These are phyloP conservation scores for Xiphydria camelus DNA, from an alignment of 2,888 invertebrate genomes.

Conservation along the genomic window DNA sequence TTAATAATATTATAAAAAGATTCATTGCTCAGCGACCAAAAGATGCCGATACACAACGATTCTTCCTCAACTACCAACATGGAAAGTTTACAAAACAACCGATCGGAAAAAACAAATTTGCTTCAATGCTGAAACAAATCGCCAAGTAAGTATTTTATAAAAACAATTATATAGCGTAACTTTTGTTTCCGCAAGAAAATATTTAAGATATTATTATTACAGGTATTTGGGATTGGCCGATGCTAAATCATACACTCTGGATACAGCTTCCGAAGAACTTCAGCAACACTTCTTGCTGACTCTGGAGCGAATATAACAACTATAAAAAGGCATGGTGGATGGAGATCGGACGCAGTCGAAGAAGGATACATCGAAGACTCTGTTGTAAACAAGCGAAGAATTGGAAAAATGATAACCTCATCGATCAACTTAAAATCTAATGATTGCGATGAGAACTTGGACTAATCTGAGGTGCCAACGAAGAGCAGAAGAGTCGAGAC, in stretches of 20 bases:
- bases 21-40: background rate
- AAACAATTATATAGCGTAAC: background rate
- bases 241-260: background rate
- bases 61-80: background rate
- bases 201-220: background rate
- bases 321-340: background rate
- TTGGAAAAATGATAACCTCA: slow-evolving; percentile 6
- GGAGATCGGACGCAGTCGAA: background rate
- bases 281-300: background rate
- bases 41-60: background rate
- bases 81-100: background rate
- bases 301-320: background rate
- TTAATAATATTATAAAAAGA: background rate
- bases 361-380: background rate
- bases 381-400: slow-evolving; percentile 6
- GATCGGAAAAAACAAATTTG: background rate
- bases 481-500: slow-evolving; percentile 5
- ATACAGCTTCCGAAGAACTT: background rate
- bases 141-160: slow-evolving; percentile 10
- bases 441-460: background rate
- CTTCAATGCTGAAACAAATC: slow-evolving; percentile 12
- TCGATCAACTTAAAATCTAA: slow-evolving; percentile 4
- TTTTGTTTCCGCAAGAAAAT: background rate
- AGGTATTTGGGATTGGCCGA: background rate
- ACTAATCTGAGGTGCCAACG: background rate